phyloP scores from a whole-genome alignment of 2,888 invertebrate genomes.

The Ophioninae sp. region DNA sequence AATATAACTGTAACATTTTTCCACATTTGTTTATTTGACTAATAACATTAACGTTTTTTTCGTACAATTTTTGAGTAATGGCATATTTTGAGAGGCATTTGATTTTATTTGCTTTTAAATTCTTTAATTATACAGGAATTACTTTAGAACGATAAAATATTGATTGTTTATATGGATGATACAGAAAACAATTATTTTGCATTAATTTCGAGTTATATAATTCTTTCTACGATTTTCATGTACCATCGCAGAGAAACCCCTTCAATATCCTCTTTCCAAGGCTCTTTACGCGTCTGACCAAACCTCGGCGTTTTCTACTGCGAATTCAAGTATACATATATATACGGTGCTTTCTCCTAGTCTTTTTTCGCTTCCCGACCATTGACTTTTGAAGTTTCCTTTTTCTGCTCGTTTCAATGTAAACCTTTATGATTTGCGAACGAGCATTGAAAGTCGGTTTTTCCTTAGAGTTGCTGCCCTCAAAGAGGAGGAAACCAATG shows the following conservation, averaged over 20 bases:
- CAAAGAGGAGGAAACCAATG: neutral
- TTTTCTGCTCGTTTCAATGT: conserved; percentile 8
- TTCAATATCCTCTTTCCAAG: neutral
- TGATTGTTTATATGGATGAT: neutral
- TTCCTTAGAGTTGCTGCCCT: conserved; percentile 24
- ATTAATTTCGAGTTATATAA: neutral
- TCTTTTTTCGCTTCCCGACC: conserved; percentile 11
- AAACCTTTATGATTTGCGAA: conserved; percentile 29
- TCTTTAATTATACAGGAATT: no score
- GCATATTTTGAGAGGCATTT: no score
- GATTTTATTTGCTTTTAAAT: no score
- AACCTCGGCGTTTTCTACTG: conserved; percentile 37
- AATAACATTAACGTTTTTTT: no score
- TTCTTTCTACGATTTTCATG: neutral
- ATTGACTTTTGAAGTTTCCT: conserved; percentile 8
- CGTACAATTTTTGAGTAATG: no score
- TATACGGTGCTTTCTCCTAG: conserved; percentile 21
- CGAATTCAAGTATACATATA: neutral
- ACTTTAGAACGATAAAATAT: neutral
- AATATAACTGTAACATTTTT: neutral
- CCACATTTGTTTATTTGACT: no score
- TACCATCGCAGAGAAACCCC: neutral
- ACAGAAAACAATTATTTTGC: neutral
- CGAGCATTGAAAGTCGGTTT: conserved; percentile 27
- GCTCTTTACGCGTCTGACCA: conserved; percentile 34